Evolutionary conservation across 2,888 invertebrate genomes (phyloP), one percentile per base, ranked within the genome.

Genomic region (Nephrotoma appendiculata): DNA sequence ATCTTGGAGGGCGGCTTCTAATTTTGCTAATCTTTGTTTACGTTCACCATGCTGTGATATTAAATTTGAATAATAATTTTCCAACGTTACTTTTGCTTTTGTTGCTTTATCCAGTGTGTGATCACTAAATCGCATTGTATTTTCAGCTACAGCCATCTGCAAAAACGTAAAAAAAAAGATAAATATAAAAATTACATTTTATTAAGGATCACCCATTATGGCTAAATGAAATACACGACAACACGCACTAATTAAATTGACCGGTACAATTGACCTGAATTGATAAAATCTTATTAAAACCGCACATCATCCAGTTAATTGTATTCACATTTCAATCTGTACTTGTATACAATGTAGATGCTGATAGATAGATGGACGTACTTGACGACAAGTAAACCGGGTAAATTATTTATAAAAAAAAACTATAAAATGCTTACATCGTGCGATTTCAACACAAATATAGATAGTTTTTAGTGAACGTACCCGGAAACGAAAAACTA

Each of bases 31-130:
- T 91, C 97, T 96, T 92, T 98, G 98, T 92, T 99, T 98, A 90
- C 99, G 94, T 93, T 99, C 99, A 90, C 98, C 96, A 92, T 99
- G 98, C 92, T 99, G 99, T 89, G 97, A 95, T 91, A 99, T 96
- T 91, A 99, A 95, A 93, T 99, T 99, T 92, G 97, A 98, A 93
- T 99, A 99, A 93, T 99, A 99, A 93, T 99, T 99, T 93, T 99
- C 99, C 91, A 99, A 93, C 88, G 99, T 98, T 91, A 99, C 96
- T 94, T 99, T 99, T 89, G 99, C 99, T 93, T 99, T 98, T 91
- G 98, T 98, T 90, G 98, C 99, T 93, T 99, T 99, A 94, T 99
- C 99, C 92, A 97, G 94, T 90, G 99, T 99, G 93, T 98, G 98
- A 91, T 97, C 98, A 94, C 97, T 98, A 93, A 98, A 98, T 93